Evolutionary conservation across 2,888 invertebrate species (phyloP), one percentile per base, ranked within the genome.

Genomic region (Callinectes sapidus): DNA sequence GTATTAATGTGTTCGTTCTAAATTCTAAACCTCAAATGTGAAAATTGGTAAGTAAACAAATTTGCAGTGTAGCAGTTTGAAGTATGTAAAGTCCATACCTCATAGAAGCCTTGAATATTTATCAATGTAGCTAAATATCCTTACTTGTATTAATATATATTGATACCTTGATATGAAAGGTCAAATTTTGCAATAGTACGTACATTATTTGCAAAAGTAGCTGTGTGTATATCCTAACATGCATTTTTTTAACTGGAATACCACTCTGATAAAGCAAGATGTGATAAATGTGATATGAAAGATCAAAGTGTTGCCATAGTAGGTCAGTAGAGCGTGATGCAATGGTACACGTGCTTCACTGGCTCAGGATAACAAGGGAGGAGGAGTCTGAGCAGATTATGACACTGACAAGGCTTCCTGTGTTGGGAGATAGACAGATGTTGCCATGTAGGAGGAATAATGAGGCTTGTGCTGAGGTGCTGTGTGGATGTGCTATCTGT

Each of bases 261-360:
- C 48, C 10, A 10, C 48, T 8, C 6, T 48, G 48, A 48, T 48
- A 48, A 48, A 48, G 8, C 48, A 48, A 48, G n/a, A 81, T 35
- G 35, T 81, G 32, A 81, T 81, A 81, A 35, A 35, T 18, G 32
- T 81, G 81, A 35, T 81, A 81, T 81, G 81, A 35, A 35, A 35
- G 18, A 2, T 32, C 35, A 35, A 23, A 35, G 35, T 81, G 13
- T 81, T 81, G n/a, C 0, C 16, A 14, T 1, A 81, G 81, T 35
- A 81, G 81, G 81, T 81, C 81, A 81, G n/a, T 81, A 81, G 81
- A n/a, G n/a, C 16, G n/a, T 81, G 32, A 81, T 32, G n/a, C n/a
- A 71, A 71, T 28, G 71, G 1, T 13, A 28, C 71, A n/a, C 71
- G n/a, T 71, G 28, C 28, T 28, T 28, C 28, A 10, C 18, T 81